Evolutionary conservation across 2,888 invertebrate species (phyloP).

Genomic region (Drosophila putrida): DNA sequence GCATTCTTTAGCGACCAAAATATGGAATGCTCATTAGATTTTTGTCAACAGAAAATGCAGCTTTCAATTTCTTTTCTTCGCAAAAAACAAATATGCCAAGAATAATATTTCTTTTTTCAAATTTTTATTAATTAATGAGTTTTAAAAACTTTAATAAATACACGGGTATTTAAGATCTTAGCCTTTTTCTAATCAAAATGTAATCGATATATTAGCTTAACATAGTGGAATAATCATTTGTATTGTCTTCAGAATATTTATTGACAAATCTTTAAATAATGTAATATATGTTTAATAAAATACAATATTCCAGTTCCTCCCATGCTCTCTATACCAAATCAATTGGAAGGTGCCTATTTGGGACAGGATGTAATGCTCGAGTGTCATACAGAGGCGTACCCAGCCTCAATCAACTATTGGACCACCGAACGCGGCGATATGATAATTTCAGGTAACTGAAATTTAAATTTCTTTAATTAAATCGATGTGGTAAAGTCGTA

Average conservation of each 20-base stretch:
- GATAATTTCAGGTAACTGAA: conserved; percentile 93
- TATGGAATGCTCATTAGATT: not conserved
- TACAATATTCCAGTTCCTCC: conserved; percentile 91
- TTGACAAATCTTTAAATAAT: not conserved
- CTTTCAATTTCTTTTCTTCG: too few relatives aligned
- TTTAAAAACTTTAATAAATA: too few relatives aligned
- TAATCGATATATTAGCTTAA: too few relatives aligned
- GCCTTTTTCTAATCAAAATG: too few relatives aligned
- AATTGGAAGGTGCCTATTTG: conserved; percentile 94
- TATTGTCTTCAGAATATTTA: too few relatives aligned
- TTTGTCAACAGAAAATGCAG: too few relatives aligned
- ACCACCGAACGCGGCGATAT: conserved; percentile 95
- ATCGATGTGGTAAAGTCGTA: not conserved
- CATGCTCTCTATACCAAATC: conserved; percentile 97
- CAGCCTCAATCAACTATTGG: conserved; percentile 97
- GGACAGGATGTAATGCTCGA: conserved; percentile 95
- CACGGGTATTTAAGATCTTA: too few relatives aligned
- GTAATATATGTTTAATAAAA: not conserved
- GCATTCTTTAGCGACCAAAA: not conserved
- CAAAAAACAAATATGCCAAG: too few relatives aligned
- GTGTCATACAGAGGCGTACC: conserved; percentile 96
- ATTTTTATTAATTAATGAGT: too few relatives aligned
- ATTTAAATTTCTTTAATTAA: conserved; percentile 1
- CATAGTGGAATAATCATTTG: too few relatives aligned
- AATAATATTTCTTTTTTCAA: too few relatives aligned